Base-by-base conservation (phyloP, 2,888 invertebrate genomes). In the Thecocarcelia acutangulata region DNA sequence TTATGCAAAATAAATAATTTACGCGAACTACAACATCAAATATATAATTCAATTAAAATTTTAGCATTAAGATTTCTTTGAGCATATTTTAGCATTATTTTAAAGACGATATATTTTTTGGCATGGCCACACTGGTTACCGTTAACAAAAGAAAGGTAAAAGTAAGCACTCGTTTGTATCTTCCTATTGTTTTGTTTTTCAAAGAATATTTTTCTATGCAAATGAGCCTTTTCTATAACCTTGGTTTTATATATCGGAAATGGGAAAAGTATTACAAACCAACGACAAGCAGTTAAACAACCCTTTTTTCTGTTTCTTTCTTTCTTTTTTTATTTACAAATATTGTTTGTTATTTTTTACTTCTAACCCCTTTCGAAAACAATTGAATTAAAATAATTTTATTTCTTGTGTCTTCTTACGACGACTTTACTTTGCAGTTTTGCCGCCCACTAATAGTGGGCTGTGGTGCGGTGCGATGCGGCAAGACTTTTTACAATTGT, bases 191-290 rank as follows among this genome's bases (percentile, higher is more conserved):
- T 46, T 56, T 33, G 33, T 1, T 42, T 50, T 46, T 48, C 64
- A 33, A 15, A 52, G 46, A 58, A 79, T 85, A 84, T 85, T 87
- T 86, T 87, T 85, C 79, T 86, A 88, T 87, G 88, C 88, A 88
- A 88, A 87, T 89, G 70, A 54, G 48, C 46, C 70, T 74, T 77
- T 52, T 72, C 50, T 68, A 56, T 69, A 76, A n/a, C 44, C 17
- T 75, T 76, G 33, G n/a, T 50, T 21, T 37, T 73, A 13, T 37
- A 59, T 37, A 46, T 11, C 44, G 13, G 19, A 42, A 40, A n/a
- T 28, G 56, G 59, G 58, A 13, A 76, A 63, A 68, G 9, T 6
- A 54, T 19, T 50, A 42, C 19, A 21, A 19, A 75, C 19, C 68
- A 46, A 58, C n/a, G n/a, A n/a, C 17, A 37, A 40, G 46, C 63